Evolutionary conservation across 2,113 vertebrate species (phyloP), one percentile per base, ranked within the genome.

Genomic region (Pao palembangensis): DNA sequence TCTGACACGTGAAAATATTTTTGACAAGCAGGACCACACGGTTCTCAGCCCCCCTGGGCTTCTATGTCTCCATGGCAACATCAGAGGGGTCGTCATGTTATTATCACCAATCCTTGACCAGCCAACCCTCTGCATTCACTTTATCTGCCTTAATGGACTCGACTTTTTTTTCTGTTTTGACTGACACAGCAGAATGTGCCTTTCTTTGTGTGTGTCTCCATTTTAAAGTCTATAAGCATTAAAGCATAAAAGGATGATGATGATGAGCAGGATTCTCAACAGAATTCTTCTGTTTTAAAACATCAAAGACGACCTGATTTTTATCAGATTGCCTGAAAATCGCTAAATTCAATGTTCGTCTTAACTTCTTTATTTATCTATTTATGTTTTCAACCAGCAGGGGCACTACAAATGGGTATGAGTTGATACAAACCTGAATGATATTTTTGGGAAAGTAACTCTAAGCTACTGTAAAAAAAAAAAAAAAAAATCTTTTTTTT

Each of bases 21-120:
- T 72, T 74, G 76, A 82, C 44, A 38, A 60, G 58, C 34, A 46
- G 67, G 80, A 83, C 83, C 83, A 86, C 87, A 80, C 76, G 83
- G 60, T 70, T 70, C 51, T 74, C 46, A 43, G 21, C 77, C 28
- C 65, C 63, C 69, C 28, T 16, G 53, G 55, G 58, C 63, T 61
- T 55, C 63, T 23, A 23, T 64, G 67, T 86, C 73, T 73, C 81
- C 60, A 16, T 77, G 72, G 79, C 61, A 88, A 84, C 75, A 41
- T 59, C 43, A 31, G 64, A 60, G 43, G 46, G 83, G 79, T 79
- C 52, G 54, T 75, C 68, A 64, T 68, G 73, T 78, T 84, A 75
- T 73, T 82, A 81, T 74, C 82, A 67, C 67, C 51, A 19, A 56
- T 44, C 56, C 79, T 77, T 81, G 72, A 84, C 78, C 72, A 76